phyloP scores from a whole-genome alignment of 1,140 invertebrate species.

The Apis dorsata region DNA sequence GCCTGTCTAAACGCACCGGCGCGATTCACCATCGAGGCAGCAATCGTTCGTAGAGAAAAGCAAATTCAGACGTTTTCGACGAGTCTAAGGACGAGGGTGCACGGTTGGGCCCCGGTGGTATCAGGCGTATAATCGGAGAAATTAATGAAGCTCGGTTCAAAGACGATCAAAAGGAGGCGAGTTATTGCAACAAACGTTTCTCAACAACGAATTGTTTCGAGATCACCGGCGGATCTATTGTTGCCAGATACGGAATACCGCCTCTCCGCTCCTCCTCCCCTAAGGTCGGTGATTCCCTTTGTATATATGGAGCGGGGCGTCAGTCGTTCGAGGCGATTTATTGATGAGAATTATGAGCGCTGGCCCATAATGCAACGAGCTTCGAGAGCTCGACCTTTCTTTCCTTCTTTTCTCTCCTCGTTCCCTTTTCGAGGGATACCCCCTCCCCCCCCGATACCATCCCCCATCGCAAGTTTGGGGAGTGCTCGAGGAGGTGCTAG shows the following conservation, averaged over 20 bases:
- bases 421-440: constrained; percentile 58
- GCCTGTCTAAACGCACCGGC: too few species aligned
- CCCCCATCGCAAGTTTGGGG: constrained; percentile 71
- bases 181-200: constrained; percentile 39
- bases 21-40: not conserved
- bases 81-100: not conserved
- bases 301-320: constrained; percentile 65
- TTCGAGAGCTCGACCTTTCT: constrained; percentile 20
- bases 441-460: constrained; percentile 27
- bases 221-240: constrained; percentile 52
- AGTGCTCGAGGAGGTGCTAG: constrained; percentile 80
- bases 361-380: constrained; percentile 51
- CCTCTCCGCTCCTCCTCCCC: constrained; percentile 31
- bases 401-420: constrained; percentile 34
- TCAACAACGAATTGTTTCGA: constrained; percentile 49
- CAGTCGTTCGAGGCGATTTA: constrained; percentile 76
- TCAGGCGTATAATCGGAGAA: constrained; percentile 15
- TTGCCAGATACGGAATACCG: constrained; percentile 4
- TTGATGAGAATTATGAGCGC: constrained; percentile 78
- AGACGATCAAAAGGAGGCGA: not conserved
- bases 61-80: not conserved
- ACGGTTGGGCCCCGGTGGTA: not conserved
- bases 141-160: constrained; percentile 23
- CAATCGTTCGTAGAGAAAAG: not conserved
- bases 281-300: constrained; percentile 60